Conservation (phyloP, 2,113 vertebrate species). For the Psittacula cyanocephala region DNA sequence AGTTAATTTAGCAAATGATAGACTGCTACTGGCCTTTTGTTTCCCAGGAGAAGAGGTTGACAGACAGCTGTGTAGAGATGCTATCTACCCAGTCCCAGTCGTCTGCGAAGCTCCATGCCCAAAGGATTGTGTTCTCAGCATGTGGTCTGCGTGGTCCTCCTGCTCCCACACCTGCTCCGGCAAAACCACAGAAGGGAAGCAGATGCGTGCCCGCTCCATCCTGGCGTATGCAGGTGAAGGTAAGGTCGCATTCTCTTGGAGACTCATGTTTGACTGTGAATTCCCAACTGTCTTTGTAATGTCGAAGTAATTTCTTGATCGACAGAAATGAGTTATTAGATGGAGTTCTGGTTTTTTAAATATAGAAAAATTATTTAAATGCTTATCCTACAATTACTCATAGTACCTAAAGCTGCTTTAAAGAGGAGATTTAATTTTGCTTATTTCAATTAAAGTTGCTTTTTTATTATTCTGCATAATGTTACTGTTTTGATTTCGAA, state of each 20-base stretch:
- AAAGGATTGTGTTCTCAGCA: conserved; percentile 91
- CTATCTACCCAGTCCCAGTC: conserved; percentile 80
- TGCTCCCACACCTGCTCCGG: conserved; percentile 98
- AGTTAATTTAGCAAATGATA: conserved; percentile 65
- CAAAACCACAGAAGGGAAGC: conserved; percentile 93
- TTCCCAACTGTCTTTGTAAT: background rate
- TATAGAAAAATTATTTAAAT: background rate
- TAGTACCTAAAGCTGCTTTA: background rate
- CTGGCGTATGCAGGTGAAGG: conserved; percentile 94
- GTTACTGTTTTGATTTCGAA: background rate
- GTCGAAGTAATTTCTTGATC: background rate
- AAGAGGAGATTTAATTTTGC: background rate
- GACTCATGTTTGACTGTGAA: background rate
- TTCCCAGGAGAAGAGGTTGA: conserved; percentile 86
- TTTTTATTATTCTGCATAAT: background rate
- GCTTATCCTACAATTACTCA: background rate
- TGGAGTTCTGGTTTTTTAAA: rapidly evolving
- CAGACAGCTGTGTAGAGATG: conserved; percentile 83
- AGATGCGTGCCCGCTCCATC: conserved; percentile 89
- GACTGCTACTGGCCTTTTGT: conserved; percentile 52
- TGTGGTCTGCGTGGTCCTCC: conserved; percentile 91
- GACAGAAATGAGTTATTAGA: background rate
- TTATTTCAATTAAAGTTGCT: background rate
- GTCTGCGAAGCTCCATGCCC: conserved; percentile 89
- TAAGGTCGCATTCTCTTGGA: conserved; percentile 54